phyloP scores from a whole-genome alignment of 2,113 vertebrate species.

The Gasterosteus aculeatus region DNA sequence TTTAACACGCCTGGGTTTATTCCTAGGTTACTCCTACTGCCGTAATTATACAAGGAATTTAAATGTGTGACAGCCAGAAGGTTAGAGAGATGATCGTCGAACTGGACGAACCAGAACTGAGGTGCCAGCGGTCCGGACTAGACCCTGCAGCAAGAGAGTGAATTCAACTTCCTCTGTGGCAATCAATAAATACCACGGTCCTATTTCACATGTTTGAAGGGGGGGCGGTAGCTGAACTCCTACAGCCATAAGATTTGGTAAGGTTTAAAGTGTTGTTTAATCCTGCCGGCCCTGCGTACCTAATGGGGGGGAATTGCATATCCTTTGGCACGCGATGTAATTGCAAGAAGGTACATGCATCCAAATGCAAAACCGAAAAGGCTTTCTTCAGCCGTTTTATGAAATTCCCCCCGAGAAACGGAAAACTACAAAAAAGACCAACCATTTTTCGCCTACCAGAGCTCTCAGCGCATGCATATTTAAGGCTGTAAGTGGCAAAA shows the following conservation, averaged over 20 bases:
- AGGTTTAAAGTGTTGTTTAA: slow-evolving; percentile 21
- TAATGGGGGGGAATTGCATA: slow-evolving; percentile 59
- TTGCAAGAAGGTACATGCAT: slow-evolving; percentile 66
- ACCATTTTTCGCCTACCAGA: slow-evolving; percentile 24
- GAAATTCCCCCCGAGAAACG: slow-evolving; percentile 62
- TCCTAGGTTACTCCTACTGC: not conserved
- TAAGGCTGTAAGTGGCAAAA: slow-evolving; percentile 49
- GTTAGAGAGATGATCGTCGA: slow-evolving; percentile 16
- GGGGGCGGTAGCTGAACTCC: slow-evolving; percentile 8
- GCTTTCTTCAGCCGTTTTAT: slow-evolving; percentile 69
- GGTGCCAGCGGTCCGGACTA: slow-evolving; percentile 24
- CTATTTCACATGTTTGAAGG: slow-evolving; percentile 37
- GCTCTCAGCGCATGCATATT: slow-evolving; percentile 66
- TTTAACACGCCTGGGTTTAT: not conserved
- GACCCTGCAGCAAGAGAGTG: slow-evolving; percentile 9
- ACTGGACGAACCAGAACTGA: slow-evolving; percentile 22
- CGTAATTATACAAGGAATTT: slow-evolving; percentile 12
- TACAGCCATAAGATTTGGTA: slow-evolving; percentile 16
- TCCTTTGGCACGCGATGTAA: slow-evolving; percentile 62
- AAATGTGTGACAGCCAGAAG: slow-evolving; percentile 15
- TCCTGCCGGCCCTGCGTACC: slow-evolving; percentile 19
- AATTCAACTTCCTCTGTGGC: slow-evolving; percentile 12
- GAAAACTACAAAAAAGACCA: slow-evolving; percentile 74
- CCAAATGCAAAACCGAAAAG: slow-evolving; percentile 69
- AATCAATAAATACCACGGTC: slow-evolving; percentile 46